Conservation (phyloP, 2,113 vertebrate species). For the Steatornis caripensis region DNA sequence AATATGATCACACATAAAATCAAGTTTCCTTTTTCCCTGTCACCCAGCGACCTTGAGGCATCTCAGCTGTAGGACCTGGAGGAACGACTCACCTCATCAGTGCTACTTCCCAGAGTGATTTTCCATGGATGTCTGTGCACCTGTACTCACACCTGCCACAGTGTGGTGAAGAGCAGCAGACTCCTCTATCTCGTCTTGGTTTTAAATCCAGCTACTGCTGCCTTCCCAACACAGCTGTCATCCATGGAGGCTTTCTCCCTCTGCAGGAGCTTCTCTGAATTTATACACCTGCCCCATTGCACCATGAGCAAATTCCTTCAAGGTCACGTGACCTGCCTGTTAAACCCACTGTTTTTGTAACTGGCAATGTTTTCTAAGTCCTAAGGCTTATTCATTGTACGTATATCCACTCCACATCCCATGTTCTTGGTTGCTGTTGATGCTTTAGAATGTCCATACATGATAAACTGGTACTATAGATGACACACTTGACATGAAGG, state of each 20-base stretch:
- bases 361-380: neutral
- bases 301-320: neutral
- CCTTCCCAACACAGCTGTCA: neutral
- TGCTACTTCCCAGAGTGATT: neutral
- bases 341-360: neutral
- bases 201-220: neutral
- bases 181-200: neutral
- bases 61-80: neutral
- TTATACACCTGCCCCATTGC: neutral
- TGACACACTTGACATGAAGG: neutral
- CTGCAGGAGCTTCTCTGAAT: neutral
- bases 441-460: neutral
- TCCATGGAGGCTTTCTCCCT: neutral
- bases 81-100: neutral
- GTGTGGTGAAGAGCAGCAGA: neutral
- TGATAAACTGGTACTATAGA: neutral
- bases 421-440: neutral
- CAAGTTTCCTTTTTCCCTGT: neutral
- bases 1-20: neutral
- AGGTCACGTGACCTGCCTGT: neutral
- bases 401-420: neutral
- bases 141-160: neutral
- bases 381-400: neutral
- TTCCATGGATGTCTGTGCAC: neutral
- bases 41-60: neutral